Evolutionary conservation across 2,888 invertebrate genomes (phyloP).

Genomic region (Rhaphigaster nebulosa): DNA sequence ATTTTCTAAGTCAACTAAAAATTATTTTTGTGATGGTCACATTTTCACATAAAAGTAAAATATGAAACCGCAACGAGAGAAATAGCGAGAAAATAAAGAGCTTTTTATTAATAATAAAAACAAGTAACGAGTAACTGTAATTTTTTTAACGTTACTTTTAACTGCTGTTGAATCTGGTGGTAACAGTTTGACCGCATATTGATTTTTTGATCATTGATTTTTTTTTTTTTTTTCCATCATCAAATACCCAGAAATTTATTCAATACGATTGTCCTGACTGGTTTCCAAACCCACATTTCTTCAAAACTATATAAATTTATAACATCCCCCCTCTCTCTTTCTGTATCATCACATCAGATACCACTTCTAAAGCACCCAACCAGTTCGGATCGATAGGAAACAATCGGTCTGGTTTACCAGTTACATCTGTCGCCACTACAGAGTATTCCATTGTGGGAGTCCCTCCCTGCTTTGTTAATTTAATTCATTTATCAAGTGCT

Average conservation of each 20-base stretch:
- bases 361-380: not conserved
- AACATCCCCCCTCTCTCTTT: not conserved
- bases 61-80: too few relatives aligned
- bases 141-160: too few relatives aligned
- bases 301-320: not conserved
- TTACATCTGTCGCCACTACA: slow-evolving; percentile 6
- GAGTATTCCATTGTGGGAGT: not conserved
- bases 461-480: not conserved
- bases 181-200: too few relatives aligned
- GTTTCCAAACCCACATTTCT: not conserved
- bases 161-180: too few relatives aligned
- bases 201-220: too few relatives aligned
- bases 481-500: not conserved
- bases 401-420: not conserved
- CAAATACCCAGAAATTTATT: not conserved
- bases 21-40: too few relatives aligned
- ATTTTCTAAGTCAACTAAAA: too few relatives aligned
- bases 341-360: not conserved
- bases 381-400: not conserved
- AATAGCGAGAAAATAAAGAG: too few relatives aligned
- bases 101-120: too few relatives aligned
- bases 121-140: too few relatives aligned
- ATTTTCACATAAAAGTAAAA: too few relatives aligned
- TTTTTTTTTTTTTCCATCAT: too few relatives aligned
- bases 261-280: not conserved